Base-by-base conservation (phyloP, 1,140 invertebrate genomes). In the Chrysoperla carnea region DNA sequence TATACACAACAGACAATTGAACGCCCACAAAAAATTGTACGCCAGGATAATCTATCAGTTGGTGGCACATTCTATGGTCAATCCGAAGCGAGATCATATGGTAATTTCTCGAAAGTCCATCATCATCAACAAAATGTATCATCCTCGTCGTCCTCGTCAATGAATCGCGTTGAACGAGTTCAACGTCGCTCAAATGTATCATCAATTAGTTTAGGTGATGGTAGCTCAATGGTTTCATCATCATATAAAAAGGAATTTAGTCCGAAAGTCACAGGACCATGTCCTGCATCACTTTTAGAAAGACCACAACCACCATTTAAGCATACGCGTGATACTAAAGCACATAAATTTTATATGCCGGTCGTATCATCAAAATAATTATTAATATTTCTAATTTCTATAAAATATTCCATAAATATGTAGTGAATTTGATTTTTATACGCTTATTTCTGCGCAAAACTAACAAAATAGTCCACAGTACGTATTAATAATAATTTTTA, bases 301-400 rank as follows among this genome's bases (percentile, higher is more conserved):
- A 67, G 72, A 0, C 73, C 81, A 36, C 69, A 74, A 44, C 73
- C 78, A 37, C 76, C 78, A 13, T 87, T 82, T 57, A 81, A 81
- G 56, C 82, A 85, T 51, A 83, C 82, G 1, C 70, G 83, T 45
- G 81, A 85, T 55, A 83, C 83, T 1, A 76, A 72, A 37, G 77
- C 81, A 53, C 84, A 87, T 54, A 84, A 84, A 55, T 87, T 85
- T 56, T 88, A 85, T 53, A 68, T 81, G 55, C 72, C 79, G 6
- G 50, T 59, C 28, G 46, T 52, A 39, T 29, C 46, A 31, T 46
- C 13, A 5, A 11, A 37, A 35, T 35, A 11, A 11, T 35, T n/a
- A n/a, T n/a, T 35, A 11, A 13, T 35, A 11, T 35, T 35, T 23
- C 5, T 23, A 23, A 23, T 23, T 23, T 23, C 5, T 23, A 3